Percentiles rank a stretch among this genome's conserved stretches.
These are phyloP conservation scores for Koerneria pararmatus DNA, from an alignment of 2,888 invertebrate species.

Conservation along the genomic window DNA sequence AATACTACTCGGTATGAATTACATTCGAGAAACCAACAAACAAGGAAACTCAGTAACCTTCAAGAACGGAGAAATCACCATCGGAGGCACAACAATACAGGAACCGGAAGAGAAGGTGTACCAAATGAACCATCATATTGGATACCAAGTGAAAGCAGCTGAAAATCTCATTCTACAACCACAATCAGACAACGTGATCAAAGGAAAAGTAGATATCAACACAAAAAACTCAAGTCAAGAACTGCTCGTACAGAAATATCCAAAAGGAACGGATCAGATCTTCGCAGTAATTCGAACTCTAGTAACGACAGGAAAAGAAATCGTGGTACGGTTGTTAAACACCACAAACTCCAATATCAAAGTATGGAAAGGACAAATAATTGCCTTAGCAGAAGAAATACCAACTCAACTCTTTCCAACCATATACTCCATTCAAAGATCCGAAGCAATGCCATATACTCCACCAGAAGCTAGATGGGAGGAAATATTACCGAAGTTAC, in stretches of 20 bases:
- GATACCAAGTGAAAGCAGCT: not conserved
- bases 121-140: not conserved
- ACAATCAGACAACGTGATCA: not conserved
- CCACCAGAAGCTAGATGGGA: slow-evolving; percentile 18
- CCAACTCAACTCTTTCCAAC: not conserved
- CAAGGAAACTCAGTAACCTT: not conserved
- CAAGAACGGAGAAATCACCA: not conserved
- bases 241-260: not conserved
- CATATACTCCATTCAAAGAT: not conserved
- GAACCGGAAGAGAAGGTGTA: not conserved
- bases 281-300: not conserved
- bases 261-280: not conserved
- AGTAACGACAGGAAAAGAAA: not conserved
- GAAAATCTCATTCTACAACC: not conserved
- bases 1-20: not conserved
- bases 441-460: not conserved
- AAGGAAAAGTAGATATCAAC: not conserved
- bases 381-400: not conserved
- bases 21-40: not conserved
- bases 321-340: not conserved
- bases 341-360: not conserved
- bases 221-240: not conserved
- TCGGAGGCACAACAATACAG: not conserved
- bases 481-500: slow-evolving; percentile 2
- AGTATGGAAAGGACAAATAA: slow-evolving; percentile 7